Percentiles rank a stretch among this genome's conserved stretches.
Evolutionary conservation across 2,797 vertebrate genomes (phyloP).

Genomic region (Mareca strepera): DNA sequence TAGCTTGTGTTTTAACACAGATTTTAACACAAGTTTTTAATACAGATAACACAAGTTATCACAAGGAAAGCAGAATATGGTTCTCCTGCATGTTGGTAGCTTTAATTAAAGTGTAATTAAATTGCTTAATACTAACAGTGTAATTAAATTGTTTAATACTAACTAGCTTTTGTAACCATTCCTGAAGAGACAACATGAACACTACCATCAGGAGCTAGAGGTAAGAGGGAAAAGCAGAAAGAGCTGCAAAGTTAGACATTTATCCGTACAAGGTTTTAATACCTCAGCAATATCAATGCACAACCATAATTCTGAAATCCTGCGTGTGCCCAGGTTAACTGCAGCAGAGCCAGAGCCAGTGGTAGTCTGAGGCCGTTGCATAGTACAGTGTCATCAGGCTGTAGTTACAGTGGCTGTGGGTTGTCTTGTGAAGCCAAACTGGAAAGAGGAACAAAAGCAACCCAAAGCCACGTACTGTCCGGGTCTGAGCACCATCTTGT

Average conservation of each 20-base stretch:
- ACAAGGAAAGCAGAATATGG: background rate
- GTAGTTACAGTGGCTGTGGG: fast-evolving
- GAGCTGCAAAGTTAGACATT: background rate
- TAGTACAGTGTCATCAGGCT: fast-evolving
- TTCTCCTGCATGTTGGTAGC: background rate
- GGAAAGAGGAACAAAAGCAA: background rate
- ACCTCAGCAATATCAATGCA: fast-evolving
- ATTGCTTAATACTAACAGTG: background rate
- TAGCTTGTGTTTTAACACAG: background rate
- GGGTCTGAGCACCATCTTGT: fast-evolving
- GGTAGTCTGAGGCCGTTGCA: fast-evolving
- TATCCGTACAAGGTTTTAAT: background rate
- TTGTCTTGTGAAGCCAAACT: background rate
- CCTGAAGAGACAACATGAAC: background rate
- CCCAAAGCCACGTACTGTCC: fast-evolving
- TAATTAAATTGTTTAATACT: background rate
- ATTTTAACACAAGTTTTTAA: too few species aligned
- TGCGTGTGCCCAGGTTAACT: fast-evolving
- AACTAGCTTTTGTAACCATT: background rate
- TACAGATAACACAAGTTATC: too few species aligned
- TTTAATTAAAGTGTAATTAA: background rate
- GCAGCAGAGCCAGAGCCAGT: fast-evolving
- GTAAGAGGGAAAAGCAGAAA: background rate
- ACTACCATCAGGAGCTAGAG: background rate
- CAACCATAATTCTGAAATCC: background rate